Evolutionary conservation across 2,797 vertebrate genomes (phyloP).

Genomic region (Artibeus jamaicensis): DNA sequence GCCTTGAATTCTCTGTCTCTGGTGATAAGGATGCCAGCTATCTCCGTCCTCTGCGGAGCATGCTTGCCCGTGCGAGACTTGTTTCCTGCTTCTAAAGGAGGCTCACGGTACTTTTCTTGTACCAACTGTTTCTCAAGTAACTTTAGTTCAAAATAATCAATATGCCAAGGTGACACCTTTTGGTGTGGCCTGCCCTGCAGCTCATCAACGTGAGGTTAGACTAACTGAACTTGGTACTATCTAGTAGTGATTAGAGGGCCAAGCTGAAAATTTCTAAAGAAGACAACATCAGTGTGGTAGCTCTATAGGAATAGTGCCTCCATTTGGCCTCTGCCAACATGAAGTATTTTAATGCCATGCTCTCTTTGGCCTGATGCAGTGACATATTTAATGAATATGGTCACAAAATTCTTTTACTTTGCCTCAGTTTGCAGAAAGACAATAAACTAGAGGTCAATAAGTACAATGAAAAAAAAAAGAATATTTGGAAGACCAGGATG

Average conservation of each 20-base stretch:
- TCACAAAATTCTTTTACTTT: background rate
- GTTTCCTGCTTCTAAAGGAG: background rate
- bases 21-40: background rate
- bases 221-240: background rate
- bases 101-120: background rate
- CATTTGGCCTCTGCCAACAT: background rate
- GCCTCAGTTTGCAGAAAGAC: conserved; percentile 21
- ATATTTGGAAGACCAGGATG: background rate
- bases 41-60: background rate
- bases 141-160: background rate
- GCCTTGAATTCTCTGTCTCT: background rate
- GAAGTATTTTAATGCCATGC: background rate
- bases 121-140: background rate
- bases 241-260: background rate
- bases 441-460: background rate
- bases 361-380: background rate
- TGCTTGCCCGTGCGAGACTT: background rate
- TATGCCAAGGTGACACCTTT: background rate
- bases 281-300: background rate
- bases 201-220: background rate
- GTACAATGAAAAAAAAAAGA: background rate
- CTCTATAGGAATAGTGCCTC: background rate
- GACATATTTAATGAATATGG: background rate
- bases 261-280: background rate
- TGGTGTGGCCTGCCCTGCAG: background rate